Evolutionary conservation across 1,140 invertebrate genomes (phyloP), one percentile per base, ranked within the genome.

Genomic region (Pemphigus obesinymphae): DNA sequence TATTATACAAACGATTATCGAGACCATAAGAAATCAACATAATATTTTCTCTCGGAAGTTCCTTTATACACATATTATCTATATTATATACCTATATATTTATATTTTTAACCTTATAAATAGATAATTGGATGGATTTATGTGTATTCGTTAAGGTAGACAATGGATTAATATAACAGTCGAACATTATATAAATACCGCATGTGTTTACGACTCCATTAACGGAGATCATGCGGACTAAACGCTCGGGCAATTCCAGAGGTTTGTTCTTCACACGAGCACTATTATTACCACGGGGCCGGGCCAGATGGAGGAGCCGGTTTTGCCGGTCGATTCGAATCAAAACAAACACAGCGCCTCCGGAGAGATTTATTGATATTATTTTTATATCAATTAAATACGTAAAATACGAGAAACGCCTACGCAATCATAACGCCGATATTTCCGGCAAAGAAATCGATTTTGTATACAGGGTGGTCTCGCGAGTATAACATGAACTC

Each of bases 341-440:
- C 75, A 78, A 78, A 78, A 78, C 75, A 78, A 78, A 78, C 50
- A 78, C 53, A 31, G 31, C 20, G n/a, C 37, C 55, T 31, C 37
- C 10, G 23, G 40, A 61, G 34, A 61, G 76, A 80, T 80, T 80
- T 80, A 80, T 80, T 20, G 76, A 80, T 45, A 63, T 61, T 63
- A 80, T 40, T 61, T 45, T 80, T 45, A 63, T 61, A 80, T 80
- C 76, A 63, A 63, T 80, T 80, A 63, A 63, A 29, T 29, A 40
- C 55, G 76, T 80, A 58, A 80, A 80, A 80, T 63, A 80, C 73
- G 37, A 45, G 76, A 63, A 80, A 80, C 76, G 76, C 76, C 76
- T 45, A 80, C 76, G 26, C 76, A 80, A 80, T 80, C 37, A 43
- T 61, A 50, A 50, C 8, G 34, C 4, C 4, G 10, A 45, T 11